Evolutionary conservation across 2,797 vertebrate species (phyloP).

Genomic region (Hylomyscus alleni): DNA sequence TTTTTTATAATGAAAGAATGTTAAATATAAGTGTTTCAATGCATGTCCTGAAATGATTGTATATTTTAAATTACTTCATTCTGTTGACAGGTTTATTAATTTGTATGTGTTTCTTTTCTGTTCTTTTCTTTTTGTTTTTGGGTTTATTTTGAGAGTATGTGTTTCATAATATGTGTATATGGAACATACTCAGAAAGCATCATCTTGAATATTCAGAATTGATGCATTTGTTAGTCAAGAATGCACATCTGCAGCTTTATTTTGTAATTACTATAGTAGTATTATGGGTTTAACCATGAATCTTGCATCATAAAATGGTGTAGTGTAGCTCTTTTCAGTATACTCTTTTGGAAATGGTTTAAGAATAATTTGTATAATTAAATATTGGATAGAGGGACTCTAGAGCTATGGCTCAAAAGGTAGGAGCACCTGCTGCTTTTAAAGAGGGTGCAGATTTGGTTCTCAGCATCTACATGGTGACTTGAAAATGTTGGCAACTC

Average conservation of each 20-base stretch:
- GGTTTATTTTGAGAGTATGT: not conserved
- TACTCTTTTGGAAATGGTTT: not conserved
- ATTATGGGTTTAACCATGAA: not conserved
- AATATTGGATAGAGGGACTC: not conserved
- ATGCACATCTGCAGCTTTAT: not conserved
- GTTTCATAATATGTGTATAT: not conserved
- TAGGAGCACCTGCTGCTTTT: no score
- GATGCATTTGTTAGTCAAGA: not conserved
- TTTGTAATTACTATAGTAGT: not conserved
- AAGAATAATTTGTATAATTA: not conserved
- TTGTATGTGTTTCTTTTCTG: not conserved
- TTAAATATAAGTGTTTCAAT: not conserved
- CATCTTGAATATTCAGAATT: not conserved
- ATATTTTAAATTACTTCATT: not conserved
- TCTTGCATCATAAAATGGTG: not conserved
- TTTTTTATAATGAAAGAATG: not conserved
- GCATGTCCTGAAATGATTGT: not conserved
- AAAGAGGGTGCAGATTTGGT: not conserved
- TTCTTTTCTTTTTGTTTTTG: no score
- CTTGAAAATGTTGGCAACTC: not conserved
- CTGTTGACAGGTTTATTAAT: not conserved
- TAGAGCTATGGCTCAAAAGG: fast-evolving
- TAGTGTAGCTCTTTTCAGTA: not conserved
- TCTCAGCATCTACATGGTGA: not conserved
- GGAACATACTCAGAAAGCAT: not conserved